Percentiles rank a stretch among this genome's conserved stretches.
These are phyloP conservation scores for Melinaea menophilus DNA, from an alignment of 2,888 invertebrate species.

Conservation along the genomic window DNA sequence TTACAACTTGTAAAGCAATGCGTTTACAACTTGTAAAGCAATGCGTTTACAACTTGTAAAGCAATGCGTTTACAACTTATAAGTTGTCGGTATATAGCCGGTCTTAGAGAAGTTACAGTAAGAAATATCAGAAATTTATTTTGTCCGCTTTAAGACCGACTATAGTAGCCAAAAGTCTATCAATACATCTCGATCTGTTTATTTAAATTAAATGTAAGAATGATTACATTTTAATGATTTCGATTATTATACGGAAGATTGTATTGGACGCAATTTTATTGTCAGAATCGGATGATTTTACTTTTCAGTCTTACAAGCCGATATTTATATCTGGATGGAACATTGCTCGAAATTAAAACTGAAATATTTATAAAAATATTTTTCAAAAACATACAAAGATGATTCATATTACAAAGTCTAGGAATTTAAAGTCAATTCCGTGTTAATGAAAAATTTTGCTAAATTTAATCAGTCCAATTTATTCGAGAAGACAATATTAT, in stretches of 20 bases:
- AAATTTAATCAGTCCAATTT: slow-evolving; percentile 21
- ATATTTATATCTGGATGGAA: slow-evolving; percentile 50
- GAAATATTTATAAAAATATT: slow-evolving; percentile 5
- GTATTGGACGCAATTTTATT: slow-evolving; percentile 61
- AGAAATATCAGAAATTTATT: too few species aligned
- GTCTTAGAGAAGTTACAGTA: too few species aligned
- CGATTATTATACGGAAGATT: slow-evolving; percentile 11
- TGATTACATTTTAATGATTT: not conserved
- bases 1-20: too few species aligned
- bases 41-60: too few species aligned
- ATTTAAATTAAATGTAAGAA: not conserved
- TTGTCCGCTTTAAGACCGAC: too few species aligned
- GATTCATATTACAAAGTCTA: not conserved
- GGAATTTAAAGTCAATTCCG: slow-evolving; percentile 5
- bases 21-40: too few species aligned
- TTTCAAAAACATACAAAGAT: slow-evolving; percentile 1
- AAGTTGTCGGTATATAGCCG: too few species aligned
- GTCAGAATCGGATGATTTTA: slow-evolving; percentile 46
- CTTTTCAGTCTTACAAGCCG: slow-evolving; percentile 56
- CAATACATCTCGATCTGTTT: not conserved
- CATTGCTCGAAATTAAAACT: slow-evolving; percentile 27
- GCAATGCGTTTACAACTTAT: too few species aligned
- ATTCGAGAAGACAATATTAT: not conserved
- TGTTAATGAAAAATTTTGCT: slow-evolving; percentile 16
- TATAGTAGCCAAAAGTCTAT: not conserved